phyloP scores from a whole-genome alignment of 2,888 invertebrate genomes.

The Sinotaia quadrata region DNA sequence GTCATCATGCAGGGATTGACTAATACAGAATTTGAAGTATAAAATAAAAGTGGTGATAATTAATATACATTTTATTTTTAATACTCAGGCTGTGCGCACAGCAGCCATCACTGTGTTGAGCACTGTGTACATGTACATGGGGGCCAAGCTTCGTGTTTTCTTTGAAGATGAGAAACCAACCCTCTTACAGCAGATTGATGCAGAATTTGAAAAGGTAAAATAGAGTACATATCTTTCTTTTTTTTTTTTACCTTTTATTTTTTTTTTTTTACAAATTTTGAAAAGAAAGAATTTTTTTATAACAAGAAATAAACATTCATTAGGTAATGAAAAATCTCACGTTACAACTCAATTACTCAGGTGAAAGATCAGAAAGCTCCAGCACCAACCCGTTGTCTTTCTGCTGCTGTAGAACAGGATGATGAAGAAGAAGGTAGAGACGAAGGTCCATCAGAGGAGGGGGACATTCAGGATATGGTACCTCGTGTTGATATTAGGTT shows the following conservation, averaged over 20 bases:
- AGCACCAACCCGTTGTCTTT: conserved; percentile 80
- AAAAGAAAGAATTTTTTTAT: too few species aligned
- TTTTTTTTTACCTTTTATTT: too few species aligned
- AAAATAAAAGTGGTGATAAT: not conserved
- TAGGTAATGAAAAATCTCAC: too few species aligned
- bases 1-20: not conserved
- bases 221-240: too few species aligned
- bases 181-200: conserved; percentile 86
- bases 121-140: conserved; percentile 86
- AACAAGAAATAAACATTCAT: too few species aligned
- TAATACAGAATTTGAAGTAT: not conserved
- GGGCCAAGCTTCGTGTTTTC: conserved; percentile 68
- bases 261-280: too few species aligned
- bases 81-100: conserved; percentile 79
- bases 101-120: conserved; percentile 84
- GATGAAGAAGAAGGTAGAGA: conserved; percentile 23
- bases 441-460: conserved; percentile 57
- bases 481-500: conserved; percentile 73
- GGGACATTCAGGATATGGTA: conserved; percentile 79
- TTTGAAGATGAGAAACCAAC: conserved; percentile 91
- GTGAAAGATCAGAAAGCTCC: conserved; percentile 82
- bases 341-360: conserved; percentile 53
- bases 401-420: conserved; percentile 74
- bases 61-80: not conserved
- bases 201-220: conserved; percentile 88